Percentiles rank a stretch among this genome's conserved stretches.
These are phyloP conservation scores for Microctonus brassicae DNA, from an alignment of 2,888 invertebrate species.

Conservation along the genomic window DNA sequence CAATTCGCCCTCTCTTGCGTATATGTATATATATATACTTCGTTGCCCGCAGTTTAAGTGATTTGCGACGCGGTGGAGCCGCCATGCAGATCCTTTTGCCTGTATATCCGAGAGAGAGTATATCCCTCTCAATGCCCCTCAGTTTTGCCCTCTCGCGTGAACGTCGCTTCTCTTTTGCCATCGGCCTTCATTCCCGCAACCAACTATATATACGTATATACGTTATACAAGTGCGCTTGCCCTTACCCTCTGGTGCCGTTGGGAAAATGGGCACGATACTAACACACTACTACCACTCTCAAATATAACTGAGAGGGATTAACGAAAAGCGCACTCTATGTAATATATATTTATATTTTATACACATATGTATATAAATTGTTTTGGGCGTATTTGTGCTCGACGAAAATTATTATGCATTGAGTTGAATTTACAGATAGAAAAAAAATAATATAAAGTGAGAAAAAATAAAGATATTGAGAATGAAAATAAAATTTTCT, in stretches of 20 bases:
- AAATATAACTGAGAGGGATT: conserved; percentile 60
- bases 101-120: conserved; percentile 49
- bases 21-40: no score
- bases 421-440: no score
- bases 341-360: not conserved
- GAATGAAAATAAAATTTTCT: no score
- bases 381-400: no score
- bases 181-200: conserved; percentile 31
- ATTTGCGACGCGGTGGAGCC: conserved; percentile 69
- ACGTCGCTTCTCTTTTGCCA: conserved; percentile 25
- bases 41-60: conserved; percentile 68
- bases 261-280: conserved; percentile 55
- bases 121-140: conserved; percentile 41
- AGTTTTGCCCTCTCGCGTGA: conserved; percentile 35
- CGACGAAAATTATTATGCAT: conserved; percentile 65
- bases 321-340: conserved; percentile 47
- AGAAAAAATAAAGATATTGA: no score
- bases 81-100: conserved; percentile 69
- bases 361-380: no score
- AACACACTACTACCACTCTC: conserved; percentile 57
- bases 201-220: conserved; percentile 28
- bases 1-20: conserved; percentile 52
- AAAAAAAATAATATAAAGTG: no score
- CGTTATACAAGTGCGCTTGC: not conserved
- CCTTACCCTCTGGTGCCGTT: conserved; percentile 35